These are phyloP conservation scores for Chelidonichthys spinosus DNA, from an alignment of 2,797 vertebrate genomes.

Conservation along the genomic window DNA sequence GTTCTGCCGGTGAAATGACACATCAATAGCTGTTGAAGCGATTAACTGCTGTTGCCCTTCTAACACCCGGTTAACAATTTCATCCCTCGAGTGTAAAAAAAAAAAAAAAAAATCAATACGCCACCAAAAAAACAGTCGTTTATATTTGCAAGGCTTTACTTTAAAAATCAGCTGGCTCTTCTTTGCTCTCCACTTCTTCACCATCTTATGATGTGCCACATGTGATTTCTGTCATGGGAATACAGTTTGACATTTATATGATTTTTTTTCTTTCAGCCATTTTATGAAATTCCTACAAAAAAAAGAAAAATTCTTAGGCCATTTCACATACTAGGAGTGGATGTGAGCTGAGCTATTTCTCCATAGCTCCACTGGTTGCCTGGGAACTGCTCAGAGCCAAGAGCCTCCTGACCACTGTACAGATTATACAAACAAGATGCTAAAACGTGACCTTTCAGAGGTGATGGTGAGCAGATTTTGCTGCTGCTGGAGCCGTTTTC, in stretches of 20 bases:
- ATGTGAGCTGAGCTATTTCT: not conserved
- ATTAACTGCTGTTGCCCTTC: slow-evolving; percentile 56
- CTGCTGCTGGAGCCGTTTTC: not conserved
- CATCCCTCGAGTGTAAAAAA: slow-evolving; percentile 29
- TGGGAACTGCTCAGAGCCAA: not conserved
- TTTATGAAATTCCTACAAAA: not conserved
- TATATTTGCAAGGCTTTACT: slow-evolving; percentile 15
- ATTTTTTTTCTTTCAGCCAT: no score
- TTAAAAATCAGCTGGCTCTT: not conserved
- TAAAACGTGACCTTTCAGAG: not conserved
- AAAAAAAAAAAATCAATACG: slow-evolving; percentile 48
- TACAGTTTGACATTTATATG: not conserved
- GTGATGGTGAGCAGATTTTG: not conserved
- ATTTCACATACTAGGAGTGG: not conserved
- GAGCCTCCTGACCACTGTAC: slow-evolving; percentile 1
- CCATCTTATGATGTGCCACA: not conserved
- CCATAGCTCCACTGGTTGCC: not conserved
- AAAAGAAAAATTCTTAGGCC: not conserved
- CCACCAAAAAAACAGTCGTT: slow-evolving; percentile 22
- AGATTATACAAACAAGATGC: not conserved
- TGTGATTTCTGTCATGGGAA: not conserved
- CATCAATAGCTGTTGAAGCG: slow-evolving; percentile 51
- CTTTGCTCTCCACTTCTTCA: not conserved
- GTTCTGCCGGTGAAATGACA: slow-evolving; percentile 42
- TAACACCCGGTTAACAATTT: slow-evolving; percentile 44